A percentile compares a stretch with the other conserved stretches of the same genome.
Evolutionary conservation across 1,140 invertebrate genomes (phyloP).

Genomic region (Hylyphantes graminicola): DNA sequence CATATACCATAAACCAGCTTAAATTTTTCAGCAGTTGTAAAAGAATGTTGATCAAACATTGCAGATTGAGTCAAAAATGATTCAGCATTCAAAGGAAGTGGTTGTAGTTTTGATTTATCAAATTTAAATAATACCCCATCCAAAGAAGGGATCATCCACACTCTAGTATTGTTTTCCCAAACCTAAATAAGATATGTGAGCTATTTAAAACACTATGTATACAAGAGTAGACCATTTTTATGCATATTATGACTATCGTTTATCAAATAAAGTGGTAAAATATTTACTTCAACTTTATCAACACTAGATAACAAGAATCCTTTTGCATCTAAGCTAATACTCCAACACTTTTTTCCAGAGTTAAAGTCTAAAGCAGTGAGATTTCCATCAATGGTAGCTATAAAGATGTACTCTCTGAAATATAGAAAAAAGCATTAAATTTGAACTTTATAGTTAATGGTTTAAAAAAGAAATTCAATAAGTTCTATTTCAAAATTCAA

Average conservation of each 20-base stretch:
- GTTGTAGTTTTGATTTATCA: constrained; percentile 87
- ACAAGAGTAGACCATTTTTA: neutral
- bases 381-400: constrained; percentile 62
- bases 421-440: neutral
- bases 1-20: constrained; percentile 76
- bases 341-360: constrained; percentile 56
- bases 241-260: neutral
- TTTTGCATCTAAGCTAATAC: constrained; percentile 34
- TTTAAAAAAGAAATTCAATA: too few species aligned
- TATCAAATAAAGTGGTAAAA: neutral
- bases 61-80: constrained; percentile 83
- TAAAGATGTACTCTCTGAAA: constrained; percentile 31
- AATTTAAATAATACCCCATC: constrained; percentile 90
- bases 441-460: neutral
- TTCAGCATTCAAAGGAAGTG: constrained; percentile 86
- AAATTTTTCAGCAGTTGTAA: constrained; percentile 84
- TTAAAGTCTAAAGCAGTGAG: constrained; percentile 60
- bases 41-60: constrained; percentile 81
- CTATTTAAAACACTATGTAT: neutral
- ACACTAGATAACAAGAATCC: constrained; percentile 58
- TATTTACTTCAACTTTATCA: constrained; percentile 30
- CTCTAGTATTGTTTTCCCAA: constrained; percentile 84
- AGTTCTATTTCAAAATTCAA: too few species aligned
- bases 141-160: constrained; percentile 89
- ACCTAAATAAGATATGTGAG: constrained; percentile 72